Evolutionary conservation across 2,797 vertebrate genomes (phyloP).

Genomic region (Acipenser oxyrinchus): DNA sequence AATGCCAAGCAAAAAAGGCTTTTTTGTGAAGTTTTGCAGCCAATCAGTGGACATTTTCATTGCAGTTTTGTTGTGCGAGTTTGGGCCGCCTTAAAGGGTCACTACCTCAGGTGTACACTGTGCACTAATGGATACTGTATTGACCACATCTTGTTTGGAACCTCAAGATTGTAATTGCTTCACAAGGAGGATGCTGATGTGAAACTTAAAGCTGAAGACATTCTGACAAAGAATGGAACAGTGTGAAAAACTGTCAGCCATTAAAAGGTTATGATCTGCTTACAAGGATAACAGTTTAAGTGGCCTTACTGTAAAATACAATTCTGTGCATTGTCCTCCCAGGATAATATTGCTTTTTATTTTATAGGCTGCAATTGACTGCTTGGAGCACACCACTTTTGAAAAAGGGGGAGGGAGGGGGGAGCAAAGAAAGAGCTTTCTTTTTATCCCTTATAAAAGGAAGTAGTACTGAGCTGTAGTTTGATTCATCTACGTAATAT

Average conservation of each 20-base stretch:
- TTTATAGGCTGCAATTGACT: constrained; percentile 50
- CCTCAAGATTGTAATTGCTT: constrained; percentile 61
- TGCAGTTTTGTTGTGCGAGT: constrained; percentile 70
- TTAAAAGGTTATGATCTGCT: constrained; percentile 61
- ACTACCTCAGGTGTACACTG: constrained; percentile 74
- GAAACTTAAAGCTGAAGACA: constrained; percentile 43
- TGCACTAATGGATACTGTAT: constrained; percentile 75
- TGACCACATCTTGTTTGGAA: constrained; percentile 72
- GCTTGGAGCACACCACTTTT: constrained; percentile 56
- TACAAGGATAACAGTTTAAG: constrained; percentile 77
- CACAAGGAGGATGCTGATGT: constrained; percentile 67
- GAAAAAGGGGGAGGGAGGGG: constrained; percentile 13
- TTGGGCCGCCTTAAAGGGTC: constrained; percentile 72
- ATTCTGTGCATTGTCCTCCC: constrained; percentile 59
- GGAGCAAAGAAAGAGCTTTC: constrained; percentile 19
- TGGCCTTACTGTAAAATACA: constrained; percentile 83
- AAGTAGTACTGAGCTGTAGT: constrained; percentile 69
- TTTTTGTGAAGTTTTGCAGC: constrained; percentile 58
- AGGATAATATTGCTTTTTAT: constrained; percentile 51
- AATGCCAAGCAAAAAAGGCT: constrained; percentile 49
- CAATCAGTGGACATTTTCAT: constrained; percentile 50
- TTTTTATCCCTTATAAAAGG: constrained; percentile 40
- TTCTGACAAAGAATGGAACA: constrained; percentile 32
- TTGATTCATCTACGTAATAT: constrained; percentile 33
- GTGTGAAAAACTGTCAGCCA: constrained; percentile 59